Evolutionary conservation across 2,888 invertebrate genomes (phyloP), one percentile per base, ranked within the genome.

Genomic region (Volucella bombylans): DNA sequence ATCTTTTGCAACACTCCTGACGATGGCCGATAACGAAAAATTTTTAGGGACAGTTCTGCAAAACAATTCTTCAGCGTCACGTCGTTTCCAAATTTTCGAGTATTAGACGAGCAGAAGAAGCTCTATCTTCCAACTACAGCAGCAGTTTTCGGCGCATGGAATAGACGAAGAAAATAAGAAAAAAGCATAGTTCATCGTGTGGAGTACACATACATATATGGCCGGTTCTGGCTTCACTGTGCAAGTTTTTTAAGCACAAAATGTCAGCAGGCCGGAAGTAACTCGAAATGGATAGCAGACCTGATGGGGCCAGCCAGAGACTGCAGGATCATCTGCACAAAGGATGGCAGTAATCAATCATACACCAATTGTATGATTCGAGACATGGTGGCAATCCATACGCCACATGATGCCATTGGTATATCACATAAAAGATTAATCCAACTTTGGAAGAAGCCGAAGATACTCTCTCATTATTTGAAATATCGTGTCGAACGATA

Each of bases 321-420:
- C 15, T 65, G 41, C 39, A 64, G 64, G 15, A 52, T 50, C 39
- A 57, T 39, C 8, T 8, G 4, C 18, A 18, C 6, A 62, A 62
- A 9, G 18, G 62, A 62, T 11, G 62, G 47, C n/a, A 45, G 61
- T 9, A 31, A n/a, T 47, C 47, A 86, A 59, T 74, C 76, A 9
- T 85, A 79, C 55, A 62, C 64, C 11, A 82, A 82, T 52, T 64
- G 47, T 11, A 83, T 77, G 64, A 85, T 82, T 38, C 47, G 77
- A 1, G 72, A 79, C 47, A 86, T 73, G 78, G 54, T 78, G n/a
- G 81, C 69, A 11, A 74, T 81, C 45, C 61, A 82, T 50, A 82
- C 80, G 31, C 82, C 77, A 12, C 69, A 80, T 55, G 80, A 82
- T 38, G 62, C 73, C 55, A 68, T 82, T 8, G 57, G 83, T 3